phyloP scores from a whole-genome alignment of 1,140 invertebrate genomes.

The Odontomachus brunneus region DNA sequence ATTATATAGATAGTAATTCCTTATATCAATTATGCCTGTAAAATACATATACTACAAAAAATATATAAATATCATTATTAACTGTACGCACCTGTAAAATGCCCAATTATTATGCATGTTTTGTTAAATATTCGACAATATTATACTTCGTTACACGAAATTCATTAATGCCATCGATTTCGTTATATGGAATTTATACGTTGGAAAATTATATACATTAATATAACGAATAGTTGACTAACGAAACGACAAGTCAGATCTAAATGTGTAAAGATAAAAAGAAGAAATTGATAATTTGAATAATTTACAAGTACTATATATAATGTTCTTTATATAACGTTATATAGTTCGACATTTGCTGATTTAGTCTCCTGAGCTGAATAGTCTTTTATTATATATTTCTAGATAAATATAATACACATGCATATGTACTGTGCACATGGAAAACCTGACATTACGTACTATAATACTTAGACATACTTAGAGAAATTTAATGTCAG shows the following conservation, averaged over 20 bases:
- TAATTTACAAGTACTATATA: constrained; percentile 7
- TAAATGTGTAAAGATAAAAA: constrained; percentile 22
- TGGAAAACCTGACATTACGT: constrained; percentile 48
- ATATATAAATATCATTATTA: constrained; percentile 22
- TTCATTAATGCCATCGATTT: constrained; percentile 15
- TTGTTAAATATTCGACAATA: not conserved
- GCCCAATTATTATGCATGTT: constrained; percentile 15
- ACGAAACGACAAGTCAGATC: constrained; percentile 4
- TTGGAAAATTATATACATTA: not conserved
- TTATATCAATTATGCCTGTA: constrained; percentile 5
- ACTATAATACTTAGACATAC: not conserved
- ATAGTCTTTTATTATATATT: not conserved
- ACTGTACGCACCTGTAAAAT: constrained; percentile 20
- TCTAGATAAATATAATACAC: constrained; percentile 26
- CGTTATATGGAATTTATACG: not conserved
- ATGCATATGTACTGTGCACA: not conserved
- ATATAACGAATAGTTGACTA: not conserved
- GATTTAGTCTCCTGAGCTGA: too few relatives aligned
- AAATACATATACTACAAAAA: constrained; percentile 43
- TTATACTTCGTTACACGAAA: constrained; percentile 12
- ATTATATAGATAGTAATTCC: constrained; percentile 29
- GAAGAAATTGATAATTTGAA: not conserved
- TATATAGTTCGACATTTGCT: too few relatives aligned
- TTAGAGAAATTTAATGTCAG: constrained; percentile 41
- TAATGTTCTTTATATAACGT: constrained; percentile 21